Conservation (phyloP, 2,797 vertebrate species). For the Gobionotothen gibberifrons region DNA sequence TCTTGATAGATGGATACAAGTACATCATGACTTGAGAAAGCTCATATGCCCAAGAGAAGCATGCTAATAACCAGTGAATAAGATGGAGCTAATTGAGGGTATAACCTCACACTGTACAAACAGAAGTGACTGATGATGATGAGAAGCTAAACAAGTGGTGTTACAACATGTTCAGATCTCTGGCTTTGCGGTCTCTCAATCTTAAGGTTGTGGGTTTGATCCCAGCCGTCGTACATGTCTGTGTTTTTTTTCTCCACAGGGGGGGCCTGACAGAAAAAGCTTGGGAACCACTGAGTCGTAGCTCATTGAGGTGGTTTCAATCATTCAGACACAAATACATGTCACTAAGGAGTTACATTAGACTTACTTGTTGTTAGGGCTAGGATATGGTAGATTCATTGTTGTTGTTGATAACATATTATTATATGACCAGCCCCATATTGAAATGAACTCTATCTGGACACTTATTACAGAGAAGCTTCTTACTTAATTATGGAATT, state of each 20-base stretch:
- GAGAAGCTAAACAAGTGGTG: not conserved
- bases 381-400: not conserved
- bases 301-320: not conserved
- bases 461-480: not conserved
- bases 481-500: slow-evolving; percentile 9
- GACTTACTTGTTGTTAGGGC: not conserved
- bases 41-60: not conserved
- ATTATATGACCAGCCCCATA: not conserved
- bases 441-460: not conserved
- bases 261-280: too few species aligned
- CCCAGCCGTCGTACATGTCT: too few species aligned
- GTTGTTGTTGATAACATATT: slow-evolving; percentile 4
- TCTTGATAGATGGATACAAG: not conserved
- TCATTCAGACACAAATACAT: not conserved
- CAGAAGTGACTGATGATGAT: slow-evolving; percentile 8
- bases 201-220: too few species aligned
- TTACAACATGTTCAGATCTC: not conserved
- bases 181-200: not conserved
- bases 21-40: not conserved
- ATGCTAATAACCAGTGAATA: slow-evolving; percentile 6
- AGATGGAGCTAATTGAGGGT: slow-evolving; percentile 1
- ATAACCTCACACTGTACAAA: not conserved
- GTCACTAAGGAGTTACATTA: not conserved
- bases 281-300: too few species aligned
- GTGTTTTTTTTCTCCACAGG: too few species aligned